Evolutionary conservation across 2,888 invertebrate species (phyloP).

Genomic region (Sympetrum striolatum): DNA sequence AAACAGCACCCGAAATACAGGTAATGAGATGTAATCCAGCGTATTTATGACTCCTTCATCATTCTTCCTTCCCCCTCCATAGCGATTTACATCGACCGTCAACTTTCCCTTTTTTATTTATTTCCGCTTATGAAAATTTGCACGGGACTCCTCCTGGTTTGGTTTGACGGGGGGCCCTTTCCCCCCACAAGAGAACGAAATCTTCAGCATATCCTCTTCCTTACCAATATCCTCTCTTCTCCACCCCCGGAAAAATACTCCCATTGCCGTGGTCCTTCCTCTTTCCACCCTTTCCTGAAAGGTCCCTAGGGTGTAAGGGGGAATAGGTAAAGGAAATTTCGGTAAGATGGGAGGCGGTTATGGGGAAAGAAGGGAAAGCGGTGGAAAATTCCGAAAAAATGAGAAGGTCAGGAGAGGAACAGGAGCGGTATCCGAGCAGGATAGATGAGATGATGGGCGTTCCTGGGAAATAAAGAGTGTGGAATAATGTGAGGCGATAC

Average conservation of each 20-base stretch:
- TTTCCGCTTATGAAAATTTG: background rate
- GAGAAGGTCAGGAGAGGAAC: background rate
- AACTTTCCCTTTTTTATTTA: background rate
- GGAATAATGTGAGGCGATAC: background rate
- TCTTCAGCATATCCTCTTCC: background rate
- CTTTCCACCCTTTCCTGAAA: background rate
- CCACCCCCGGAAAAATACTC: background rate
- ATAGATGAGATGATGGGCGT: background rate
- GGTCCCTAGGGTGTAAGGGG: background rate
- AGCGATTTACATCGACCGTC: background rate
- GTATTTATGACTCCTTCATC: background rate
- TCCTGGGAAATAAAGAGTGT: background rate
- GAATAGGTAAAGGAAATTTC: background rate
- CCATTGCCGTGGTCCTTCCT: background rate
- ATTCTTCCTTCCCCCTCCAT: background rate
- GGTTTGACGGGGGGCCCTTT: background rate
- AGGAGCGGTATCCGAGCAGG: background rate
- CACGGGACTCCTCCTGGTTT: background rate
- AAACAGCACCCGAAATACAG: background rate
- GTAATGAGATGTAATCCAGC: background rate
- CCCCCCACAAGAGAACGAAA: background rate
- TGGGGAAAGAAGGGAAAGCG: background rate
- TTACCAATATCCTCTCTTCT: background rate
- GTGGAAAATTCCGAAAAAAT: background rate
- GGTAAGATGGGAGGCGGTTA: background rate